Evolutionary conservation across 92 coral and sea anemone species (phyloP).

Genomic region (Pocillopora meandrina): DNA sequence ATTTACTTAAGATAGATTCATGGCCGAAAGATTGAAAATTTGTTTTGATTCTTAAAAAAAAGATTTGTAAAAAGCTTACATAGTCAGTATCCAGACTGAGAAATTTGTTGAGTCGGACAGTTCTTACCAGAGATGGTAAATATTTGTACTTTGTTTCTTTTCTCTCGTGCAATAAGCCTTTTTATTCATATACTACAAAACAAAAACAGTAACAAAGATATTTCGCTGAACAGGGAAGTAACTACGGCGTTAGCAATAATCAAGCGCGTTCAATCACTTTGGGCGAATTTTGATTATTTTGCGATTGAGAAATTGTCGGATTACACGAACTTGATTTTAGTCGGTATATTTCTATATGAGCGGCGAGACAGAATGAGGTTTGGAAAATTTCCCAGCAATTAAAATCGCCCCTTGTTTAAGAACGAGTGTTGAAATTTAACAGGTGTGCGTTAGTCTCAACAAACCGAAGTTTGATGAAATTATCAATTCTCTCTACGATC

Average conservation of each 20-base stretch:
- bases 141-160: background rate
- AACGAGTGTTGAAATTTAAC: background rate
- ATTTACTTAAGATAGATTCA: too few relatives aligned
- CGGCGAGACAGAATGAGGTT: background rate
- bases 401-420: background rate
- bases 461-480: background rate
- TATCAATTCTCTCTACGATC: background rate
- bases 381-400: background rate
- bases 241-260: background rate
- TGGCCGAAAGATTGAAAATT: too few relatives aligned
- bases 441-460: background rate
- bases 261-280: background rate
- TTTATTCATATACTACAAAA: background rate
- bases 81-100: background rate
- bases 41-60: background rate
- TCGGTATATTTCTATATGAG: background rate
- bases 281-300: background rate
- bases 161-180: background rate
- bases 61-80: background rate
- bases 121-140: background rate
- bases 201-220: background rate
- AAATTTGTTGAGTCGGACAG: background rate
- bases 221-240: slow-evolving; percentile 29
- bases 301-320: background rate
- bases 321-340: background rate